Percentiles rank a stretch among this genome's conserved stretches.
phyloP scores from a whole-genome alignment of 2,113 vertebrate genomes.

The Nymphicus hollandicus region DNA sequence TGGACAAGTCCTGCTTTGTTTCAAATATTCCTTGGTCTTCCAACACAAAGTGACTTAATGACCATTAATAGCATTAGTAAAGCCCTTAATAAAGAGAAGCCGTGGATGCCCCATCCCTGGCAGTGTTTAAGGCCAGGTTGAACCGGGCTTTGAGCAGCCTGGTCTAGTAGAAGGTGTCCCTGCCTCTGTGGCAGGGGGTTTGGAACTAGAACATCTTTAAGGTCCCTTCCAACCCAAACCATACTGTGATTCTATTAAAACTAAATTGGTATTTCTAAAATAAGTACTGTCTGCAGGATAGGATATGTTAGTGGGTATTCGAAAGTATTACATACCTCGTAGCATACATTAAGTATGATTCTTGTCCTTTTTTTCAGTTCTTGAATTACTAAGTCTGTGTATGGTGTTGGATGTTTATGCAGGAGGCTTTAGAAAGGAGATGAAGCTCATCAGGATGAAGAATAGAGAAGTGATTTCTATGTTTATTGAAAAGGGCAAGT shows the following conservation, averaged over 20 bases:
- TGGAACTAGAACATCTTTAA: neutral
- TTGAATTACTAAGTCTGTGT: neutral
- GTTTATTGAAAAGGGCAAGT: neutral
- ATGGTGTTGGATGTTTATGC: neutral
- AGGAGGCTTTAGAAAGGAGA: neutral
- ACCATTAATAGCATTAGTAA: neutral
- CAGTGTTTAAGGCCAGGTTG: neutral
- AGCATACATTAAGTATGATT: neutral
- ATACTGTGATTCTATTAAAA: neutral
- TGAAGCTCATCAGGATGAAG: neutral
- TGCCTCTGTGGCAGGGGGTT: neutral
- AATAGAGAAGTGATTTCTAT: neutral
- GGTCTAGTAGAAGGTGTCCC: neutral
- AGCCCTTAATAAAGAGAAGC: neutral
- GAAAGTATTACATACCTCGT: neutral
- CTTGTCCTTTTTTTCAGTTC: neutral
- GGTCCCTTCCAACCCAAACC: neutral
- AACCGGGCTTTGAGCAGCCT: neutral
- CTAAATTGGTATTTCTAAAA: neutral
- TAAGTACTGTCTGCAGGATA: neutral
- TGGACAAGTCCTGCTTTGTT: neutral
- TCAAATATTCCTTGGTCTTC: neutral
- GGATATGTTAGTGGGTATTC: neutral
- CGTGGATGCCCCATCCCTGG: neutral
- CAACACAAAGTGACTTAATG: neutral